Evolutionary conservation across 2,113 vertebrate species (phyloP).

Genomic region (Crypturellus undulatus): DNA sequence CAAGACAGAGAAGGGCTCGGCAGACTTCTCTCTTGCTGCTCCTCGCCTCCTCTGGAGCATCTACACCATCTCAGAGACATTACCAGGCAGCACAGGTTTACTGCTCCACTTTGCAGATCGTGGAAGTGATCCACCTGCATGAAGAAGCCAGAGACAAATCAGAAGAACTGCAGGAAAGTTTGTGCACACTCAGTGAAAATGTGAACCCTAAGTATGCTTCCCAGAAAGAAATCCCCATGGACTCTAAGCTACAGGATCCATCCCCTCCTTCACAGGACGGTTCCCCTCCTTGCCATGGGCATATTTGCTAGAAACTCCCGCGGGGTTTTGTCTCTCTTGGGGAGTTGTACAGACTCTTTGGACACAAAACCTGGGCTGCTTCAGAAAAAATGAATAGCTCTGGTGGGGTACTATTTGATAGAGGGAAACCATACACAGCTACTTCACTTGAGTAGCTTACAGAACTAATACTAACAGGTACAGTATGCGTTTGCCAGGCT

Average conservation of each 20-base stretch:
- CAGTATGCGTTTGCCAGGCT: not conserved
- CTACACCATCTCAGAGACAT: rapidly evolving
- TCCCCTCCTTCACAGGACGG: not conserved
- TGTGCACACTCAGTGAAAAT: not conserved
- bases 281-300: not conserved
- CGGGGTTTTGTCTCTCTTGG: not conserved
- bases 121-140: not conserved
- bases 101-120: not conserved
- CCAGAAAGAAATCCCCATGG: not conserved
- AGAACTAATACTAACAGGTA: not conserved
- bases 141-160: not conserved
- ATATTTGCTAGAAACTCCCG: not conserved
- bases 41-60: not conserved
- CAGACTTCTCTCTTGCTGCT: not conserved
- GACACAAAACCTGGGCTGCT: not conserved
- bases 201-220: not conserved
- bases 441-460: not conserved
- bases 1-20: not conserved
- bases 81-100: not conserved
- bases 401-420: not conserved
- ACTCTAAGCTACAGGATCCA: not conserved
- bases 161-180: not conserved
- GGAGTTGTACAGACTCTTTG: rapidly evolving
- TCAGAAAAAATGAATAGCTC: not conserved
- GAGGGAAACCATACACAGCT: not conserved